phyloP scores from a whole-genome alignment of 2,888 invertebrate species.

The Miltochrista miniata region DNA sequence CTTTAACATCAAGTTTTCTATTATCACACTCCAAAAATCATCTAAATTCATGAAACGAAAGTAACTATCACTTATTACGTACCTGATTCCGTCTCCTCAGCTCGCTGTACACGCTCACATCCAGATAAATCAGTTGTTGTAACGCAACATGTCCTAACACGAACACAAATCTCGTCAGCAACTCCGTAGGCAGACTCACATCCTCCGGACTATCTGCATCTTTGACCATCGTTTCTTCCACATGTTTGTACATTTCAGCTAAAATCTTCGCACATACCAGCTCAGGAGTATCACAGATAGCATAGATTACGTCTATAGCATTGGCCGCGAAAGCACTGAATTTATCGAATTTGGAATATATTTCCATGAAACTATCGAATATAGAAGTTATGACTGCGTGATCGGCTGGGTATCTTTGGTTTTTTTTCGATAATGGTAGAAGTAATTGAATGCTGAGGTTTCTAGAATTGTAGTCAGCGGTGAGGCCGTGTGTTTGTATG shows the following conservation, averaged over 20 bases:
- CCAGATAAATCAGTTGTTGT: slow-evolving; percentile 91
- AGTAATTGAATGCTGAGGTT: slow-evolving; percentile 66
- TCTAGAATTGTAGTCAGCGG: slow-evolving; percentile 70
- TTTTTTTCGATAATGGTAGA: slow-evolving; percentile 60
- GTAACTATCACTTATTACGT: neutral
- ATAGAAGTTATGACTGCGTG: slow-evolving; percentile 63
- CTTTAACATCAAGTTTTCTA: too few relatives aligned
- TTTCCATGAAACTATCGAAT: slow-evolving; percentile 70
- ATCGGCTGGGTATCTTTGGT: slow-evolving; percentile 67
- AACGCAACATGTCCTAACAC: slow-evolving; percentile 91
- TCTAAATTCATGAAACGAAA: too few relatives aligned
- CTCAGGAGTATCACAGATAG: slow-evolving; percentile 84
- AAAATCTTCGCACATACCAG: slow-evolving; percentile 75
- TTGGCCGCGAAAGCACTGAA: slow-evolving; percentile 80
- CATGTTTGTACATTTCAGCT: slow-evolving; percentile 69
- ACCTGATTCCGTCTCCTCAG: slow-evolving; percentile 82
- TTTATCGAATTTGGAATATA: slow-evolving; percentile 72
- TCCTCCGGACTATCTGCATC: slow-evolving; percentile 62
- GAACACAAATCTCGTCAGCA: slow-evolving; percentile 81
- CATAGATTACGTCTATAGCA: slow-evolving; percentile 80
- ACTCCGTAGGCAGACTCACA: slow-evolving; percentile 57
- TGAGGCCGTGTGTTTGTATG: slow-evolving; percentile 89
- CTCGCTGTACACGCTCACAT: slow-evolving; percentile 92
- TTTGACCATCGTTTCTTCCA: slow-evolving; percentile 67
- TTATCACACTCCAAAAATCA: too few relatives aligned